A percentile compares a stretch with the other conserved stretches of the same genome.
phyloP scores from a whole-genome alignment of 2,888 invertebrate genomes.

The Unio delphinus region DNA sequence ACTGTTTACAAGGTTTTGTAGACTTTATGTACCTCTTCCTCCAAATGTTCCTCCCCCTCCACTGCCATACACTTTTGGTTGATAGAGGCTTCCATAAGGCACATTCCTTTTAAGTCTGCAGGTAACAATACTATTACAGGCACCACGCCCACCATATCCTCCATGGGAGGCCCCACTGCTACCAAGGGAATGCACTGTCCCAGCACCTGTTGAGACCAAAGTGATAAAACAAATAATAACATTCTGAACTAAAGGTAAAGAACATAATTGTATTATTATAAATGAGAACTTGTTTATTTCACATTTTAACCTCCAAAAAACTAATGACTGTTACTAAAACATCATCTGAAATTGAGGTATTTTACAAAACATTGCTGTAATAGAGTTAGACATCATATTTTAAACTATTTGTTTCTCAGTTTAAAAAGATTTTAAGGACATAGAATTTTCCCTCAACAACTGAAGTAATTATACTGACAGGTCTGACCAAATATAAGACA shows the following conservation, averaged over 20 bases:
- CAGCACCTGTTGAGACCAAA: slow-evolving; percentile 34
- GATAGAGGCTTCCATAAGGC: slow-evolving; percentile 51
- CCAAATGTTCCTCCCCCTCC: slow-evolving; percentile 45
- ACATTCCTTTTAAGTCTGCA: slow-evolving; percentile 43
- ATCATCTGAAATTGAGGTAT: too few species aligned
- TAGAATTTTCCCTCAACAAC: background rate
- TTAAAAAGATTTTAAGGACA: slow-evolving; percentile 1
- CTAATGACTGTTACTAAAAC: too few species aligned
- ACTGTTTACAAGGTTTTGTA: too few species aligned
- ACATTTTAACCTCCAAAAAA: too few species aligned
- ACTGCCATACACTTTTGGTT: slow-evolving; percentile 48
- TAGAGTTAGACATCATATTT: too few species aligned
- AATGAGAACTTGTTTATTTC: too few species aligned
- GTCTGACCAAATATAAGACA: too few species aligned
- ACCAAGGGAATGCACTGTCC: slow-evolving; percentile 39
- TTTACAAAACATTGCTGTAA: too few species aligned
- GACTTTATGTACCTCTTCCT: slow-evolving; percentile 39
- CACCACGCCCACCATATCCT: slow-evolving; percentile 54
- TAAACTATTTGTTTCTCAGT: background rate
- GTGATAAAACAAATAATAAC: background rate
- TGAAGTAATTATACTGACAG: too few species aligned
- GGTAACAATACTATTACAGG: slow-evolving; percentile 45
- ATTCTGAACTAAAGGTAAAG: too few species aligned
- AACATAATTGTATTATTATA: too few species aligned
- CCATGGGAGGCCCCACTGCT: slow-evolving; percentile 54